Conservation (phyloP, 2,113 vertebrate genomes). For the Dromiciops gliroides region DNA sequence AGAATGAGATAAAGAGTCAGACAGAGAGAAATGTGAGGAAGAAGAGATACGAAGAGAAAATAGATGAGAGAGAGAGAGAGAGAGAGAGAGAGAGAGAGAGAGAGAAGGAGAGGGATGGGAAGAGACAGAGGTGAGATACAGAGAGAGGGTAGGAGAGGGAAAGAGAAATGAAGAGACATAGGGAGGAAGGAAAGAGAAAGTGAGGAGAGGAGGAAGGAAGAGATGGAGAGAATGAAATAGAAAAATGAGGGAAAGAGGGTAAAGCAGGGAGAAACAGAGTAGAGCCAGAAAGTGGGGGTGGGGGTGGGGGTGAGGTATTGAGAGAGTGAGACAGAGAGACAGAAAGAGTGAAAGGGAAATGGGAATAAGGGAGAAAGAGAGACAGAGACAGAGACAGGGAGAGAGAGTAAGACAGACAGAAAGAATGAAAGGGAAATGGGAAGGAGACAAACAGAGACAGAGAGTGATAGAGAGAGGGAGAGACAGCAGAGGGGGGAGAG, state of each 20-base stretch:
- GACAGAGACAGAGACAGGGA: too few relatives aligned
- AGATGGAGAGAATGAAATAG: not conserved
- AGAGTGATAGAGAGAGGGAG: too few relatives aligned
- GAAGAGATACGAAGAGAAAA: not conserved
- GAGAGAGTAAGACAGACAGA: too few relatives aligned
- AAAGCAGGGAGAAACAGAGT: too few relatives aligned
- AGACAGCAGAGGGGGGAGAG: too few relatives aligned
- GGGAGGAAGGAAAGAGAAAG: not conserved
- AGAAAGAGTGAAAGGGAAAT: too few relatives aligned
- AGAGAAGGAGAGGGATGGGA: not conserved
- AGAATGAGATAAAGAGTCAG: slow-evolving; percentile 51
- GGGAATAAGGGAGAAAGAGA: too few relatives aligned
- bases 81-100: not conserved
- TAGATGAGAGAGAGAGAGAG: not conserved
- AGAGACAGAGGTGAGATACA: not conserved
- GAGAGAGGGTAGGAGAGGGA: not conserved
- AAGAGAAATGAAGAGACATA: not conserved
- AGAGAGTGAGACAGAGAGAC: too few relatives aligned
- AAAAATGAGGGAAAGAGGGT: not conserved
- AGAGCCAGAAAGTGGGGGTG: too few relatives aligned
- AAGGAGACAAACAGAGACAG: too few relatives aligned
- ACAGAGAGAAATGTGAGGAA: not conserved
- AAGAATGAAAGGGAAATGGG: too few relatives aligned
- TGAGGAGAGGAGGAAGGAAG: not conserved
- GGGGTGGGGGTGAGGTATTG: too few relatives aligned